phyloP scores from a whole-genome alignment of 1,140 invertebrate species.

The Armadillidium nasatum region DNA sequence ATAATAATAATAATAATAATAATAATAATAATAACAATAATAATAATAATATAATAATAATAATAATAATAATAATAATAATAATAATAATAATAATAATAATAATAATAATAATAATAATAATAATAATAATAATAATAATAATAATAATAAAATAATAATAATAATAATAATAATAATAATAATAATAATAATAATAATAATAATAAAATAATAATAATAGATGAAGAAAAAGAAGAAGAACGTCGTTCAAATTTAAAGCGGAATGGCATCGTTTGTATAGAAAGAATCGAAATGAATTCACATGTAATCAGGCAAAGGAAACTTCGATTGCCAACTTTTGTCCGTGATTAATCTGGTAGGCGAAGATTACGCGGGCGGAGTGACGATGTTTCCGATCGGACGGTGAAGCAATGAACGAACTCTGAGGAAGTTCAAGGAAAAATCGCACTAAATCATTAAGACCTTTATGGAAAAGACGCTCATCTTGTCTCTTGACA shows the following conservation, averaged over 20 bases:
- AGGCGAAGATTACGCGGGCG: background rate
- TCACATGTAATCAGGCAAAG: constrained; percentile 12
- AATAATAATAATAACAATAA: no score
- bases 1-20: no score
- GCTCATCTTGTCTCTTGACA: no score
- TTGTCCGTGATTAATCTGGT: background rate
- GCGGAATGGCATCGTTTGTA: background rate
- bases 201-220: background rate
- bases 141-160: background rate
- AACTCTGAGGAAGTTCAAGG: background rate
- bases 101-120: no score
- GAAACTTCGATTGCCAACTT: background rate
- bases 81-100: no score
- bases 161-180: background rate
- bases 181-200: background rate
- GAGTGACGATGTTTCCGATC: background rate
- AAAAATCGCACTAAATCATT: no score
- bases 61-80: no score
- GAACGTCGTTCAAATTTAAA: background rate
- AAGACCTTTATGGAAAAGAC: no score
- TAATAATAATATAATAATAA: no score
- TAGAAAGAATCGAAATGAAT: background rate
- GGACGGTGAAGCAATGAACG: background rate
- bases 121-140: background rate
- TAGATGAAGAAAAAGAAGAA: background rate